phyloP scores from a whole-genome alignment of 2,888 invertebrate genomes.

The Sarcophaga caerulescens region DNA sequence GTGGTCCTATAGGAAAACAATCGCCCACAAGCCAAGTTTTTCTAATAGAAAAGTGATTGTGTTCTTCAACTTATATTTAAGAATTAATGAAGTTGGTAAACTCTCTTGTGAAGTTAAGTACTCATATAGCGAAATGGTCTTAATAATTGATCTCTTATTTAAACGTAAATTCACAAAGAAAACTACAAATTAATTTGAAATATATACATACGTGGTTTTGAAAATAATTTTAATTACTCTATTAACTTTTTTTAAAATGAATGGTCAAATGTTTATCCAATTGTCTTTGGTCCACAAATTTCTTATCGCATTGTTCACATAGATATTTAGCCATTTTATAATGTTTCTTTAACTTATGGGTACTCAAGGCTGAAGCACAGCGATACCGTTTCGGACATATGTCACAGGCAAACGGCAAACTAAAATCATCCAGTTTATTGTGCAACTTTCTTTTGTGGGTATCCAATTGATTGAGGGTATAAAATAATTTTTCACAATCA shows the following conservation, averaged over 20 bases:
- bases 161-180: too few relatives aligned
- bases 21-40: too few relatives aligned
- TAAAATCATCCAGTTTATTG: constrained; percentile 45
- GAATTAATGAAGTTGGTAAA: too few relatives aligned
- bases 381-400: constrained; percentile 72
- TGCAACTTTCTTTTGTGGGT: constrained; percentile 72
- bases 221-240: not conserved
- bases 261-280: constrained; percentile 69
- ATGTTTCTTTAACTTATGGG: constrained; percentile 72
- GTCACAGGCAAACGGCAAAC: constrained; percentile 71
- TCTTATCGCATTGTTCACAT: constrained; percentile 71
- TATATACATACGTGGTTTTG: too few relatives aligned
- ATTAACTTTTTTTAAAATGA: constrained; percentile 62
- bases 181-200: too few relatives aligned
- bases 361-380: constrained; percentile 72
- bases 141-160: too few relatives aligned
- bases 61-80: too few relatives aligned
- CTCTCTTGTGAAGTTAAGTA: too few relatives aligned
- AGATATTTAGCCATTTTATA: constrained; percentile 69
- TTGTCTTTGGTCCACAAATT: constrained; percentile 69
- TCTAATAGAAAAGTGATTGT: too few relatives aligned
- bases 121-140: too few relatives aligned
- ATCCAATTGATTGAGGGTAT: constrained; percentile 73
- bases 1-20: not conserved
- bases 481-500: constrained; percentile 71